phyloP scores from a whole-genome alignment of 2,797 vertebrate species.

The Eospalax fontanierii region DNA sequence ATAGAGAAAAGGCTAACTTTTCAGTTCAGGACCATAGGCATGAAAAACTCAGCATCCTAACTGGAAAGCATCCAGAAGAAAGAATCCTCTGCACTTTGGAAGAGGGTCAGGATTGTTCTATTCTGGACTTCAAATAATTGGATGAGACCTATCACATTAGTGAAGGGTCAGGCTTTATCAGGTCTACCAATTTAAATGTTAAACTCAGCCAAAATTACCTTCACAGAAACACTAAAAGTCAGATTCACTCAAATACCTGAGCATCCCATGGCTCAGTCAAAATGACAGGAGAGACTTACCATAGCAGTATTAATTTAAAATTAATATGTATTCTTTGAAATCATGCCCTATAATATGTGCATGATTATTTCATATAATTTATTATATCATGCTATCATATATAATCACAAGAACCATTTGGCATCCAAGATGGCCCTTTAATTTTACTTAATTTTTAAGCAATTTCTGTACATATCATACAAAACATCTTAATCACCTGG shows the following conservation, averaged over 20 bases:
- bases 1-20: neutral
- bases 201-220: neutral
- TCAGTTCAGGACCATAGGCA: neutral
- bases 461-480: no score
- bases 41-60: neutral
- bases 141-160: neutral
- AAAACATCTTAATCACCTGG: no score
- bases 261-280: neutral
- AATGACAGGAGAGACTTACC: neutral
- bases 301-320: slow-evolving; percentile 12
- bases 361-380: neutral
- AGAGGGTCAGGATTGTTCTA: neutral
- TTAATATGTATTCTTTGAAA: neutral
- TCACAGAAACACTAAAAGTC: slow-evolving; percentile 22
- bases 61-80: neutral
- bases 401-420: no score
- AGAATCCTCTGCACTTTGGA: neutral
- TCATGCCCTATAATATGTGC: neutral
- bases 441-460: no score
- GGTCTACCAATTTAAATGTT: neutral
- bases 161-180: neutral
- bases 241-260: slow-evolving; percentile 9
- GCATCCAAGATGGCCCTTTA: no score
- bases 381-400: no score
- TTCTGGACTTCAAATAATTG: neutral